These are phyloP conservation scores for Zenarchopterus dispar DNA, from an alignment of 2,797 vertebrate genomes.

Conservation along the genomic window DNA sequence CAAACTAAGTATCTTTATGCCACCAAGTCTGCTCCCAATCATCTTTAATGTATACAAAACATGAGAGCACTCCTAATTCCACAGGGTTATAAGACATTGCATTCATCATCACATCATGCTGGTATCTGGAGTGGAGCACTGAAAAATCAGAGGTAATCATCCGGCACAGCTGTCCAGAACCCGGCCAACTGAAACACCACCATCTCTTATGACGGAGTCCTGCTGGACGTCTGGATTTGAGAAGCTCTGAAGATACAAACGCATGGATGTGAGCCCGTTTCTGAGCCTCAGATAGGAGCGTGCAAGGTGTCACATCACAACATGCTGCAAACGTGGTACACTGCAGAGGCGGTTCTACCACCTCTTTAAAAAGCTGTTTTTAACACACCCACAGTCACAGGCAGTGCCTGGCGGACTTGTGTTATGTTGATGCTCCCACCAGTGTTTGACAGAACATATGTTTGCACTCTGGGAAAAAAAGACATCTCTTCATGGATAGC, in stretches of 20 bases:
- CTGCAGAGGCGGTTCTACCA: slow-evolving; percentile 31
- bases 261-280: slow-evolving; percentile 10
- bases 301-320: slow-evolving; percentile 38
- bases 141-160: slow-evolving; percentile 58
- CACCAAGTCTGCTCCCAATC: slow-evolving; percentile 55
- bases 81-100: slow-evolving; percentile 39
- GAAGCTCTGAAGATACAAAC: slow-evolving; percentile 27
- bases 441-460: slow-evolving; percentile 70
- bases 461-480: slow-evolving; percentile 55
- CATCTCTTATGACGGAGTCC: slow-evolving; percentile 25
- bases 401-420: slow-evolving; percentile 38
- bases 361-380: slow-evolving; percentile 41
- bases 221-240: slow-evolving; percentile 30
- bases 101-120: slow-evolving; percentile 45
- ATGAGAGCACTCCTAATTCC: slow-evolving; percentile 48
- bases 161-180: slow-evolving; percentile 22
- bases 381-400: slow-evolving; percentile 25
- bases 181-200: slow-evolving; percentile 13
- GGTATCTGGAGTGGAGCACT: slow-evolving; percentile 47
- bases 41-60: slow-evolving; percentile 39
- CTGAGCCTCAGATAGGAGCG: slow-evolving; percentile 25
- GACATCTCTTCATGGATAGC: slow-evolving; percentile 71
- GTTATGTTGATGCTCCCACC: slow-evolving; percentile 48
- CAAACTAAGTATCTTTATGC: slow-evolving; percentile 46
- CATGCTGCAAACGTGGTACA: slow-evolving; percentile 25